phyloP scores from a whole-genome alignment of 2,113 vertebrate genomes.

The Rana temporaria region DNA sequence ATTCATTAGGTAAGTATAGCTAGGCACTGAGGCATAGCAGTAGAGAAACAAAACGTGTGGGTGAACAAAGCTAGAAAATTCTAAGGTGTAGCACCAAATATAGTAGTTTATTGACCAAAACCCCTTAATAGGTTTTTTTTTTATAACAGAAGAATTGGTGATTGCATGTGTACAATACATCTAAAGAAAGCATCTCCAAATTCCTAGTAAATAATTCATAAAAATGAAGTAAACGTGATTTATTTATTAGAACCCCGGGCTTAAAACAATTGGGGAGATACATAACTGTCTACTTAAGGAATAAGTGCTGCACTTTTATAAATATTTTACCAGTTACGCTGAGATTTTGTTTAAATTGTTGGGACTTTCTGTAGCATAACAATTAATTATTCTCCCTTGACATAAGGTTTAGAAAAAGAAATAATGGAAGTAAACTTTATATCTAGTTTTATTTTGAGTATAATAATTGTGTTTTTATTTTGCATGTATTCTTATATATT shows the following conservation, averaged over 20 bases:
- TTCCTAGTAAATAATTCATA: slow-evolving; percentile 13
- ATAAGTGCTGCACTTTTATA: slow-evolving; percentile 1
- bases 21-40: no score
- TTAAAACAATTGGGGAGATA: slow-evolving; percentile 8
- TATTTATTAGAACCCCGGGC: slow-evolving; percentile 29
- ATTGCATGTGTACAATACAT: background rate
- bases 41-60: no score
- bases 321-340: slow-evolving; percentile 10
- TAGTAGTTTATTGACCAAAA: background rate
- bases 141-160: background rate
- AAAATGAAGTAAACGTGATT: background rate
- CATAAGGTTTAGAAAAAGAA: no score
- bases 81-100: no score
- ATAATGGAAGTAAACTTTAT: no score
- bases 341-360: background rate
- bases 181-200: background rate
- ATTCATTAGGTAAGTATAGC: no score
- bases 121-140: background rate
- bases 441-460: no score
- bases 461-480: no score
- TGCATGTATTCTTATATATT: no score
- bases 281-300: slow-evolving; percentile 12
- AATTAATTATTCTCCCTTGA: background rate
- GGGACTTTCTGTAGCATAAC: slow-evolving; percentile 2
- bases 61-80: no score